A percentile compares a stretch with the other conserved stretches of the same genome.
Conservation (phyloP, 2,113 vertebrate genomes). For the Eurystomus gularis region DNA sequence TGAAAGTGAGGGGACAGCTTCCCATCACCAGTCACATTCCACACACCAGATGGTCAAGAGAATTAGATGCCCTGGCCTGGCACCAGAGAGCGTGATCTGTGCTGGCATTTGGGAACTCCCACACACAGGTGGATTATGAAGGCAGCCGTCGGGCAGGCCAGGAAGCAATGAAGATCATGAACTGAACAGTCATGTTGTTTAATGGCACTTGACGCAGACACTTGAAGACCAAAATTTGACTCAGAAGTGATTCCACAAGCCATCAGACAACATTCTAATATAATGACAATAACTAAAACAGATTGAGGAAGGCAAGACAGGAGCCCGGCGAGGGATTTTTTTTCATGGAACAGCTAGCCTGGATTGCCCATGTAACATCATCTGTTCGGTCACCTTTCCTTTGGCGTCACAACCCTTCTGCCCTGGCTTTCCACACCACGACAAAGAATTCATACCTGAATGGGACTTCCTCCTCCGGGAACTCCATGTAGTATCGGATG, state of each 20-base stretch:
- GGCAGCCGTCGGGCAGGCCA: not conserved
- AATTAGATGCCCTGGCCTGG: not conserved
- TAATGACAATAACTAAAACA: not conserved
- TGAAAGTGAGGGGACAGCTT: slow-evolving; percentile 21
- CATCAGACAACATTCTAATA: not conserved
- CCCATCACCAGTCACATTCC: not conserved
- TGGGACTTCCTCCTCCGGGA: slow-evolving; percentile 85
- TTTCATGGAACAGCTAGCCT: not conserved
- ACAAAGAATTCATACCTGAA: slow-evolving; percentile 77
- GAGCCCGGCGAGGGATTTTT: not conserved
- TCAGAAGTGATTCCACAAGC: not conserved
- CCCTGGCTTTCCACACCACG: not conserved
- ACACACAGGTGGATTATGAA: not conserved
- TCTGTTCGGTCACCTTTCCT: not conserved
- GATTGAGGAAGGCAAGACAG: not conserved
- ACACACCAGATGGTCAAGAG: slow-evolving; percentile 47
- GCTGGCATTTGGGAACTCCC: not conserved
- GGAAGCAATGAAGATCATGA: not conserved
- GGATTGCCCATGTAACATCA: not conserved
- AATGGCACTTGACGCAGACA: not conserved
- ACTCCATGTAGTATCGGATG: slow-evolving; percentile 89
- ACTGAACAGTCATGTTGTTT: not conserved
- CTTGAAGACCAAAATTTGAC: not conserved
- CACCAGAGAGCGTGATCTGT: not conserved
- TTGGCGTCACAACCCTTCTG: not conserved